Conservation (phyloP, 1,140 invertebrate species). For the Aleiodes sp. region DNA sequence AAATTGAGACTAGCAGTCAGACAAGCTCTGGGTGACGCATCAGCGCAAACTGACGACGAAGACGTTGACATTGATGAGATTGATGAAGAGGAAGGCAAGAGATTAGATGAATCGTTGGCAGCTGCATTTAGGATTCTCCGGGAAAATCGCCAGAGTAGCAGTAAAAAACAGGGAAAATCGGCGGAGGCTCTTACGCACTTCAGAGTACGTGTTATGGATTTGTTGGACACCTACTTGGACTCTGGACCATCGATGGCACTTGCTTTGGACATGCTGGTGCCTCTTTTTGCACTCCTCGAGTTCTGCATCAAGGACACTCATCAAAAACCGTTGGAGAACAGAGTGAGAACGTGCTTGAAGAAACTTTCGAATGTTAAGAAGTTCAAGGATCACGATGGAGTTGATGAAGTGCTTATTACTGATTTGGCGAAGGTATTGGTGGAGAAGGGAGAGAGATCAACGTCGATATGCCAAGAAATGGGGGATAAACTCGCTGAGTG, state of each 20-base stretch:
- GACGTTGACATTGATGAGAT: slow-evolving; percentile 81
- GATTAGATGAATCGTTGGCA: slow-evolving; percentile 75
- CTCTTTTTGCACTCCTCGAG: slow-evolving; percentile 73
- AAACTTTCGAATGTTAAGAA: slow-evolving; percentile 71
- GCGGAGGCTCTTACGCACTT: slow-evolving; percentile 76
- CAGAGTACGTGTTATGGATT: slow-evolving; percentile 74
- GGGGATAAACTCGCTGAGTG: slow-evolving; percentile 73
- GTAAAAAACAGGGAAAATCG: slow-evolving; percentile 73
- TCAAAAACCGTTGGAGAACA: slow-evolving; percentile 73
- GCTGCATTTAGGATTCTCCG: slow-evolving; percentile 75
- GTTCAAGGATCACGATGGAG: slow-evolving; percentile 69
- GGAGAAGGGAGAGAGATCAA: slow-evolving; percentile 72
- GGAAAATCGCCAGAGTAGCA: slow-evolving; percentile 68
- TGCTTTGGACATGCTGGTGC: slow-evolving; percentile 73
- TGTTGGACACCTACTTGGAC: slow-evolving; percentile 76
- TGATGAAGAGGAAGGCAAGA: slow-evolving; percentile 77
- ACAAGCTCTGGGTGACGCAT: slow-evolving; percentile 70
- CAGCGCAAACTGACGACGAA: slow-evolving; percentile 71
- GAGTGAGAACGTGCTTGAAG: slow-evolving; percentile 71
- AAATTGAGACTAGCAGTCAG: slow-evolving; percentile 73
- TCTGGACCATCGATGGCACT: slow-evolving; percentile 73
- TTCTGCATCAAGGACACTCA: slow-evolving; percentile 74
- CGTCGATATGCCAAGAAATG: slow-evolving; percentile 74
- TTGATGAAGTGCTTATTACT: slow-evolving; percentile 69
- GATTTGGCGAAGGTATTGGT: slow-evolving; percentile 66